Percentiles rank a stretch among this genome's conserved stretches.
Evolutionary conservation across 1,140 invertebrate genomes (phyloP).

Genomic region (Pogonus chalceus): DNA sequence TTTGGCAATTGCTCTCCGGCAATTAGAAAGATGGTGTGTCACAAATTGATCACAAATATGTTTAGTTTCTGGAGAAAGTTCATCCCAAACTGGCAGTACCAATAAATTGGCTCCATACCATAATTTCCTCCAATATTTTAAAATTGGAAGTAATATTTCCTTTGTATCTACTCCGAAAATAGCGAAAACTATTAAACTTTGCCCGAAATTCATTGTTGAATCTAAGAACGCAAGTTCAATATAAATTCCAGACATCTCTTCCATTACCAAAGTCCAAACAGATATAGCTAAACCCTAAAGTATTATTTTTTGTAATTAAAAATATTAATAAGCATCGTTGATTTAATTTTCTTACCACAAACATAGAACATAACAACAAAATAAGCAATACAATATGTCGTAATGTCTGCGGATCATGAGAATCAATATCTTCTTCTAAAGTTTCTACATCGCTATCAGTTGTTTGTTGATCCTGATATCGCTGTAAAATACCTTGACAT

Average conservation of each 20-base stretch:
- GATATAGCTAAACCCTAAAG: conserved; percentile 72
- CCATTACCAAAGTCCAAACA: conserved; percentile 75
- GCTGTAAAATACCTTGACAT: conserved; percentile 40
- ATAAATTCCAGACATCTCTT: conserved; percentile 79
- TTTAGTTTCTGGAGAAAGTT: conserved; percentile 64
- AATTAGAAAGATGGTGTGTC: conserved; percentile 72
- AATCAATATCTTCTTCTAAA: conserved; percentile 43
- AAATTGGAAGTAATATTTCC: conserved; percentile 54
- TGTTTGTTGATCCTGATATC: conserved; percentile 38
- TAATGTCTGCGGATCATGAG: conserved; percentile 59
- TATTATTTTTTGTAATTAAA: conserved; percentile 7
- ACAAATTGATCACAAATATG: conserved; percentile 83
- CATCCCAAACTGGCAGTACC: conserved; percentile 57
- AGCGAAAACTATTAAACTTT: conserved; percentile 72
- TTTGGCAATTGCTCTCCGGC: conserved; percentile 65
- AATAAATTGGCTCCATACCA: conserved; percentile 62
- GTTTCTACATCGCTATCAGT: conserved; percentile 39
- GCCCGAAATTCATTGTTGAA: conserved; percentile 78
- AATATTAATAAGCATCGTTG: conserved; percentile 11
- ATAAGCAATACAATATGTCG: conserved; percentile 78
- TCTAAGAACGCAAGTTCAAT: conserved; percentile 86
- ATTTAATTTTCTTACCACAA: conserved; percentile 56
- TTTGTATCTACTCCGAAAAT: conserved; percentile 78
- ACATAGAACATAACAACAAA: conserved; percentile 72
- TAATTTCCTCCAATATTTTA: conserved; percentile 48